Evolutionary conservation across 2,113 vertebrate species (phyloP), one percentile per base, ranked within the genome.

Genomic region (Menidia beryllina): DNA sequence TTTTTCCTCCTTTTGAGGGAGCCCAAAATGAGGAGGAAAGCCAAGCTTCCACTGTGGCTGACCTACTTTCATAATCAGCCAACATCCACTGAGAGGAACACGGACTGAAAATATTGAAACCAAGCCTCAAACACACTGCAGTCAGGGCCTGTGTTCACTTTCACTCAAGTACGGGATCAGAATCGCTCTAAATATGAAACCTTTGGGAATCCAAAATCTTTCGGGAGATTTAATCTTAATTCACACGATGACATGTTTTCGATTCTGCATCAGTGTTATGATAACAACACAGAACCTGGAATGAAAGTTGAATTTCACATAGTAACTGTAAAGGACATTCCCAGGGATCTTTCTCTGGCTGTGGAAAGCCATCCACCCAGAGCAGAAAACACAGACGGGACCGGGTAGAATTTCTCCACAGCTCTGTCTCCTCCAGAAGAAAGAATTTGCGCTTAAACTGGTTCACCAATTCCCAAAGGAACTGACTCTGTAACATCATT

Each of bases 1-100:
- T 49, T 73, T 71, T 75, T 72, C 53, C 66, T 68, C 55, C 73
- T 77, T 69, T 74, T 59, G 73, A 81, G 69, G 77, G 73, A 77
- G 66, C 43, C 55, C 43, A 73, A 77, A 69, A 70, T 41, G 66
- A 71, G 59, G 58, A 61, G 75, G 20, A 63, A 62, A 72, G 79
- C 79, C 75, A 76, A 75, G 64, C 79, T 72, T 82, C 63, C 79
- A 73, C 72, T 76, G 72, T 51, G 83, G 79, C 79, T 27, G 79
- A 86, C 83, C 83, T 77, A 86, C 83, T 86, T 86, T 86, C 69
- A 39, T 59, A 34, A 39, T 7, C 25, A 82, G 79, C 68, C 75
- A 73, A 54, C 36, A 69, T 67, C 54, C 58, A 30, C 11, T 19
- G 62, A 53, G 21, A 19, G 70, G 55, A 38, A 69, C 62, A 53